Evolutionary conservation across 92 coral and sea anemone species (phyloP).

Genomic region (Epizoanthus scotinus): DNA sequence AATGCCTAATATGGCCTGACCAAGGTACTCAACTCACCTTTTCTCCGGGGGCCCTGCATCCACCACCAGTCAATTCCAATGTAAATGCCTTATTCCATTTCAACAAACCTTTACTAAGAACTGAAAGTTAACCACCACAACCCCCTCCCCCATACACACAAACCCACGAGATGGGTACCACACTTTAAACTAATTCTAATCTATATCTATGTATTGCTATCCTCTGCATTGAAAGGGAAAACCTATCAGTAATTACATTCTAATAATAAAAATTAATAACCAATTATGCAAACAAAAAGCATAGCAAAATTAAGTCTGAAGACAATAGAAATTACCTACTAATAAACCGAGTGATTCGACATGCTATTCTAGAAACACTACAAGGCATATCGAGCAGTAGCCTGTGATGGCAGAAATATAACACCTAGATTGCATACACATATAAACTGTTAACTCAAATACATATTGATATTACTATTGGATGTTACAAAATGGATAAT

Average conservation of each 20-base stretch:
- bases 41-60: not conserved
- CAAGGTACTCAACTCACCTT: slow-evolving; percentile 27
- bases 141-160: not conserved
- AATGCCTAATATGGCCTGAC: slow-evolving; percentile 12
- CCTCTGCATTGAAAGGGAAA: slow-evolving; percentile 8
- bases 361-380: not conserved
- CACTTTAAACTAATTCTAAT: not conserved
- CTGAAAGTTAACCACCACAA: not conserved
- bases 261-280: no score
- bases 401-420: not conserved
- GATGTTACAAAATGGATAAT: no score
- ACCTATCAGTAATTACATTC: no score
- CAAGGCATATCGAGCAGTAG: slow-evolving; percentile 34
- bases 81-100: not conserved
- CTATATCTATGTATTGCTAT: slow-evolving; percentile 5
- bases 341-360: not conserved
- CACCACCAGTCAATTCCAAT: not conserved
- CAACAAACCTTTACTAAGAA: not conserved
- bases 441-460: no score
- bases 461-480: no score
- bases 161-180: not conserved
- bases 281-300: no score
- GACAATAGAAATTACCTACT: no score
- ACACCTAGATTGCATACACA: not conserved
- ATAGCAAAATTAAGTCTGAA: no score